Base-by-base conservation (phyloP, 35 echinoderm and acorn worm species). In the Ophiothrix spiculata region DNA sequence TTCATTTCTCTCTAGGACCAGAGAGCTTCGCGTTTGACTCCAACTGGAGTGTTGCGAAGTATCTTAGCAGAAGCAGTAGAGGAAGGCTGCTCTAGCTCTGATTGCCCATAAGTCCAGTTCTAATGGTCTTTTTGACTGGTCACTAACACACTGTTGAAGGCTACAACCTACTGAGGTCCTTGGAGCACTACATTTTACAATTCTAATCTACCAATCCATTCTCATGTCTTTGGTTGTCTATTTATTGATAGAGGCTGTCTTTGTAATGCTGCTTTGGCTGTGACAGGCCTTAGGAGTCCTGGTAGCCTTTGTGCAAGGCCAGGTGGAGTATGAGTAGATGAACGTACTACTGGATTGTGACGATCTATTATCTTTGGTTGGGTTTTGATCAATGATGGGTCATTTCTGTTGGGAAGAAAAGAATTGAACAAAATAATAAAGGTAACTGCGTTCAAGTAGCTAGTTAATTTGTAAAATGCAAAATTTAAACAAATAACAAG, bases 341-440 rank as follows among this genome's bases (percentile, higher is more conserved):
- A 88, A 14, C 95, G 85, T 8, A 98, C 89, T 19, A 98, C 75
- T 29, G 95, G 95, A 39, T 91, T 42, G 31, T 94, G 91, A 64
- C 86, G 89, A 56, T 98, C 90, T 14, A 98, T 94, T n/a, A 81
- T 86, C 79, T 88, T 94, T 36, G 91, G 92, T 60, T 90, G 73
- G 14, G 82, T 80, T 37, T 82, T 56, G 35, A 76, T 40, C 10
- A 81, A 63, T 31, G 85, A 25, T 49, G 45, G 75, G 17, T 40
- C 76, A 10, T 25, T 56, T 40, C 79, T 92, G 79, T 74, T n/a
- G 39, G 64, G 15, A 64, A 34, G n/a, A 41, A 82, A 80, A 36
- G 14, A 80, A n/a, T n/a, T n/a, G n/a, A 80, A 15, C 23, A 80
- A 29, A 80, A 80, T 49, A 76, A 76, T 12, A 76, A 76, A 76